Evolutionary conservation across 2,113 vertebrate genomes (phyloP), one percentile per base, ranked within the genome.

Genomic region (Proteles cristata): DNA sequence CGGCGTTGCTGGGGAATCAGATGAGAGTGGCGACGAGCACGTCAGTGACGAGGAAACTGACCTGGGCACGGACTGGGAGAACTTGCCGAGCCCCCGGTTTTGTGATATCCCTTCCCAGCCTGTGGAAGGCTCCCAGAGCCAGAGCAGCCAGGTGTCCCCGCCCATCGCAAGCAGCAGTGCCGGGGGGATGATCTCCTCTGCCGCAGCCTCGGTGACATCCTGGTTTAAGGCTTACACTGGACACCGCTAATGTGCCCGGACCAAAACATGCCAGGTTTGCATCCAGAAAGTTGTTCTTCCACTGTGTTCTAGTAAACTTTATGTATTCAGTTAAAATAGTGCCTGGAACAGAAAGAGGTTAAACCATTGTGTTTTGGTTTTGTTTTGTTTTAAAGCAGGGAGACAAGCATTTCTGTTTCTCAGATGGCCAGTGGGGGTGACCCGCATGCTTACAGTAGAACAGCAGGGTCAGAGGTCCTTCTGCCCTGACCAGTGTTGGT

Each of bases 101-200:
- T 99, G 99, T 28, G 99, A 99, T n/a, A 99, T 99, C 98, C 99
- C 99, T 11, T 99, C 99, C 1, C 99, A 99, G 99, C 98, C 99
- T 2, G 99, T 99, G 98, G 99, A 99, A 96, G 98, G 99, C 84
- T 99, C 99, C 80, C 99, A 99, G 98, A 99, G 99, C 96, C 99
- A 99, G 93, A 98, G 99, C 98, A 98, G 98, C 19, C 99, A 99
- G 99, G 99, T 92, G 0, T 99, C 99, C 0, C 99, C 99, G 94
- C 99, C 99, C 0, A 99, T 98, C 0, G 98, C 97, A 3, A 99
- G 98, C 98, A 99, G 99, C 98, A 99, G 99, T 5, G 98, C 99
- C 0, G 99, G 99, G 0, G 99, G 99, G 0, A 99, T 99, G 99
- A 99, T 99, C 98, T 99, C 99, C 0, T 99, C 99, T 0, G 99